Base-by-base conservation (phyloP, 1,140 invertebrate genomes). In the Ceratosolen fusciceps region DNA sequence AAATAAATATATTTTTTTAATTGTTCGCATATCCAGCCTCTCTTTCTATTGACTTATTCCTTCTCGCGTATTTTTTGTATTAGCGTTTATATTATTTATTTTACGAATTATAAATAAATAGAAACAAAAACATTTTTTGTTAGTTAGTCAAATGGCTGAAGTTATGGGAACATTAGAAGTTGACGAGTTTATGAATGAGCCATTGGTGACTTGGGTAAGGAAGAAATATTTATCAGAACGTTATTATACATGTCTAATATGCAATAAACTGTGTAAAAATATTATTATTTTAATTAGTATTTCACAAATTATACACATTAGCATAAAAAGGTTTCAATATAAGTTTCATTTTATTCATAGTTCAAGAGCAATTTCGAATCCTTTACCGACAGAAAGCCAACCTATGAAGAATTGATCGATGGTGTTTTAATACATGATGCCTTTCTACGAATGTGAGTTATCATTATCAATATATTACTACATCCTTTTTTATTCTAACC, bases 191-290 rank as follows among this genome's bases (percentile, higher is more conserved):
- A 68, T 82, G 19, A 58, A 80, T 9, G 68, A 82, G 19, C 60
- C 81, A 26, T 74, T 84, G 0, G 80, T 85, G 0, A 73, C 76
- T 0, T 85, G 84, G 84, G 49, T 85, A 60, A 78, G 68, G 19
- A 31, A 26, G 43, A 47, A 21, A 8, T 8, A 60, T 60, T 8
- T 24, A 60, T 24, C 7, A 52, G 10, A 8, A 52, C 10, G 14
- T 8, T 52, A 16, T 52, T 19, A 52, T 19, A 52, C 49, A 3
- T 52, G 49, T 21, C 49, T 16, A 37, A 34, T 10, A 26, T 60
- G 4, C 3, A 29, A 26, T 26, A 60, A 26, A 26, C 24, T 60
- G 24, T 60, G 2, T 60, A 60, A 60, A 60, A 26, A 60, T 60
- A 52, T 52, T 52, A 21, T 52, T 19, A 52, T 52, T 19, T 52